These are phyloP conservation scores for Oceanites oceanicus DNA, from an alignment of 2,113 vertebrate species.

Conservation along the genomic window DNA sequence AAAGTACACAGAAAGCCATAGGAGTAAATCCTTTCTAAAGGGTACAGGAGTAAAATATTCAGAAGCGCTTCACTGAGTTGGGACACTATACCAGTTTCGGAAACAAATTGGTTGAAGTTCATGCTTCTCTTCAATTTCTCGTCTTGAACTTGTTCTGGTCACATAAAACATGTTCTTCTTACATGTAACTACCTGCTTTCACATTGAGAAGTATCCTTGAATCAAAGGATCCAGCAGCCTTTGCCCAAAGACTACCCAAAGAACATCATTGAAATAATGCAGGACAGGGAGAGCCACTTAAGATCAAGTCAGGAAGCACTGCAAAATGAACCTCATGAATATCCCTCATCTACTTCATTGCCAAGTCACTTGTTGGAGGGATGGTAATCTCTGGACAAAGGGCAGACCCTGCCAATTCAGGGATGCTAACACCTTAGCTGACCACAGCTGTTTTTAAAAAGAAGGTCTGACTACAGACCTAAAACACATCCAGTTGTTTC, in stretches of 20 bases:
- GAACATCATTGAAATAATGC: not conserved
- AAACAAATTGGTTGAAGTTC: not conserved
- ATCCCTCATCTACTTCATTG: not conserved
- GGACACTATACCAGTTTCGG: not conserved
- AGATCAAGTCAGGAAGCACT: not conserved
- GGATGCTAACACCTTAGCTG: not conserved
- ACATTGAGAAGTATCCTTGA: not conserved
- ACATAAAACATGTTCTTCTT: not conserved
- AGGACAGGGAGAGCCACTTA: not conserved
- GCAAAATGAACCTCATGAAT: not conserved
- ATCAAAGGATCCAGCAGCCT: not conserved
- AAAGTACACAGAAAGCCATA: not conserved
- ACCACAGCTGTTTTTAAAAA: not conserved
- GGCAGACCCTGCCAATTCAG: not conserved
- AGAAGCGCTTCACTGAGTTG: not conserved
- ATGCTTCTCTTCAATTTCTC: not conserved
- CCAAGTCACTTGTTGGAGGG: not conserved
- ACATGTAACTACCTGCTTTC: not conserved
- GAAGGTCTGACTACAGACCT: not conserved
- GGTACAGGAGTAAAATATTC: not conserved
- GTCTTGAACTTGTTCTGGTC: not conserved
- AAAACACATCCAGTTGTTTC: not conserved
- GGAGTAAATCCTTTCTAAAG: not conserved
- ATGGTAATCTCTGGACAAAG: not conserved
- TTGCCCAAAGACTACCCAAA: not conserved